Percentiles rank a stretch among this genome's conserved stretches.
These are phyloP conservation scores for Lepidurus packardi DNA, from an alignment of 1,140 invertebrate genomes.

Conservation along the genomic window DNA sequence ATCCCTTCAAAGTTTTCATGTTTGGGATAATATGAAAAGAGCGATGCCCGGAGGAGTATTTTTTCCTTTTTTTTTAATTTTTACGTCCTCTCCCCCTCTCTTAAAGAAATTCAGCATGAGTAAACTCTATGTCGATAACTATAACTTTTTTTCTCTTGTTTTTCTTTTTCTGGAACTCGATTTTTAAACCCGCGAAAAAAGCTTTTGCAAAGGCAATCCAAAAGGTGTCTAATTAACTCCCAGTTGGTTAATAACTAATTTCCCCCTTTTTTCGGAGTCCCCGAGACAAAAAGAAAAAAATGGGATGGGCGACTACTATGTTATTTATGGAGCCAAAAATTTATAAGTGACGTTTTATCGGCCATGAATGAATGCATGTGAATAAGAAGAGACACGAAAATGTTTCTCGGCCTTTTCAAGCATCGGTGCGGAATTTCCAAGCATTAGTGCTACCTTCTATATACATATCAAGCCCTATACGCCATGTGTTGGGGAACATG, in stretches of 20 bases:
- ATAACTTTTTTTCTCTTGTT: background rate
- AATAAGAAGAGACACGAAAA: constrained; percentile 8
- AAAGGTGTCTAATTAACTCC: constrained; percentile 22
- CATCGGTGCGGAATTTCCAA: constrained; percentile 7
- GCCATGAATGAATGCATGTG: constrained; percentile 2
- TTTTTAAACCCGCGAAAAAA: background rate
- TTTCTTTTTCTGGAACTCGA: background rate
- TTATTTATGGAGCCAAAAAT: background rate
- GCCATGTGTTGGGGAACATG: background rate
- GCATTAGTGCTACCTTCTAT: constrained; percentile 18
- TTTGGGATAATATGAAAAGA: background rate
- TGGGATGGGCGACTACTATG: background rate
- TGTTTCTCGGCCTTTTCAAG: constrained; percentile 21
- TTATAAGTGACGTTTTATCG: constrained; percentile 7
- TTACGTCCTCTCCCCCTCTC: background rate
- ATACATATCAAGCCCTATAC: constrained; percentile 13
- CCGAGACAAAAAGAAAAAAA: background rate
- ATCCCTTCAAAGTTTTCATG: background rate
- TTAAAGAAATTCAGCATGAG: background rate
- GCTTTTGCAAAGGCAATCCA: background rate
- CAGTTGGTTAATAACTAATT: background rate
- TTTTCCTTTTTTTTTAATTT: constrained; percentile 9
- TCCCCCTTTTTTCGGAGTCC: background rate
- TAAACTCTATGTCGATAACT: background rate
- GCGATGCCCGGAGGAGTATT: background rate